Percentiles rank a stretch among this genome's conserved stretches.
Conservation (phyloP, 2,888 invertebrate species). For the Ormyrus thymus region DNA sequence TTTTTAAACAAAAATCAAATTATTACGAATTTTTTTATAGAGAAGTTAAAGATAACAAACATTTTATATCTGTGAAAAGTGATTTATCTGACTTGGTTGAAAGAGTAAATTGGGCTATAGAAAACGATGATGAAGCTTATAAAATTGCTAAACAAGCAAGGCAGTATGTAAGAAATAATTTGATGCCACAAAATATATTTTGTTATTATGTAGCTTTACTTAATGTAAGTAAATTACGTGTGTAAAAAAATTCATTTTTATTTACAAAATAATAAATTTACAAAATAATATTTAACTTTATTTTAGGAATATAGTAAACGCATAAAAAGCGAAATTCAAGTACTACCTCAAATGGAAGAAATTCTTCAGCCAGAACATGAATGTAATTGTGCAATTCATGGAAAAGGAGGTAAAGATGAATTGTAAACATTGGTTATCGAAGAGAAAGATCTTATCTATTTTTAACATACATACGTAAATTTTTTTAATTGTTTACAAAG, state of each 20-base stretch:
- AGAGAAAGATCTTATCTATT: constrained; percentile 47
- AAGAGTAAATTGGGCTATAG: constrained; percentile 85
- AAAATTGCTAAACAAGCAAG: constrained; percentile 82
- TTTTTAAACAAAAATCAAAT: constrained; percentile 94
- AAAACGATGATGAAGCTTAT: constrained; percentile 82
- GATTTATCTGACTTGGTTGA: constrained; percentile 89
- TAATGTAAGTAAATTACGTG: constrained; percentile 73
- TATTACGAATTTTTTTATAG: constrained; percentile 96
- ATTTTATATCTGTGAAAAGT: constrained; percentile 88
- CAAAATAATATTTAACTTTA: constrained; percentile 6
- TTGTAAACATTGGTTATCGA: constrained; percentile 65
- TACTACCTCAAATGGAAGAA: constrained; percentile 81
- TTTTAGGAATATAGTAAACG: constrained; percentile 84
- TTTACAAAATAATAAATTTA: not conserved
- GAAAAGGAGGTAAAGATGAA: constrained; percentile 72
- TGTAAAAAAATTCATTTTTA: not conserved
- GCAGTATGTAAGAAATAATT: constrained; percentile 84
- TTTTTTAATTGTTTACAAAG: constrained; percentile 43
- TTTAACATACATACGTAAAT: constrained; percentile 46
- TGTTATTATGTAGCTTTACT: constrained; percentile 90
- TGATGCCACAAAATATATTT: constrained; percentile 89
- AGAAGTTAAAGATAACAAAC: constrained; percentile 83
- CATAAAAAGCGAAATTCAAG: constrained; percentile 77
- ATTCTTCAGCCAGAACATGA: constrained; percentile 76
- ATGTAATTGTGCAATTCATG: constrained; percentile 68